Evolutionary conservation across 2,888 invertebrate genomes (phyloP), one percentile per base, ranked within the genome.

Genomic region (Brachypalpus laphriformis): DNA sequence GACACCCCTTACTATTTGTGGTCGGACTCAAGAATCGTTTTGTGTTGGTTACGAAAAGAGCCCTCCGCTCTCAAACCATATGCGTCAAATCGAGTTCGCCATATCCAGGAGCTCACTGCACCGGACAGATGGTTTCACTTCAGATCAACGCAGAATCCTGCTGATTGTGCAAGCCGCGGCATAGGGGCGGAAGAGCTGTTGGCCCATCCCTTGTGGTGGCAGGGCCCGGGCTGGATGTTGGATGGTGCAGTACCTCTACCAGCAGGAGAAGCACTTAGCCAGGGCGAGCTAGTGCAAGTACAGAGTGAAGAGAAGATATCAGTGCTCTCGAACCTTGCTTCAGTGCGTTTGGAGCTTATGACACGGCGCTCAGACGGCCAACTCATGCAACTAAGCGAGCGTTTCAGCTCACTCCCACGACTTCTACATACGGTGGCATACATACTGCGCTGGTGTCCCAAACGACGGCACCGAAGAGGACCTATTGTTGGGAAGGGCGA

Each of bases 71-170:
- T 42, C 9, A 66, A 75, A 34, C 47, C 14, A 0, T 59, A 45
- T 8, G 56, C 31, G 5, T 14, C 71, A 1, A 47, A 65, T 16
- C 47, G 68, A 16, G 74, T 80, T 2, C 31, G 37, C n/a, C 16
- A 61, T 9, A 20, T 75, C 6, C 82, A 76, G 16, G 31, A 59
- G 7, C 40, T 76, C 0, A 70, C 71, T 25, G 25, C 25, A 25
- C 25, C 25, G 25, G 72, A 59, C 0, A n/a, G 31, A 8, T 88
- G 88, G 87, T 56, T 75, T 7, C 87, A 88, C 68, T 78, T 25
- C 2, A 25, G 25, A 25, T 25, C 25, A 25, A 5, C 25, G 3
- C 25, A 5, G 25, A 25, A 88, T 1, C 65, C 70, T 5, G 72
- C 87, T 31, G 31, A 31, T 31, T 4, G 31, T 25, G 25, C 25